Base-by-base conservation (phyloP, 2,888 invertebrate species). In the Onchidella celtica region DNA sequence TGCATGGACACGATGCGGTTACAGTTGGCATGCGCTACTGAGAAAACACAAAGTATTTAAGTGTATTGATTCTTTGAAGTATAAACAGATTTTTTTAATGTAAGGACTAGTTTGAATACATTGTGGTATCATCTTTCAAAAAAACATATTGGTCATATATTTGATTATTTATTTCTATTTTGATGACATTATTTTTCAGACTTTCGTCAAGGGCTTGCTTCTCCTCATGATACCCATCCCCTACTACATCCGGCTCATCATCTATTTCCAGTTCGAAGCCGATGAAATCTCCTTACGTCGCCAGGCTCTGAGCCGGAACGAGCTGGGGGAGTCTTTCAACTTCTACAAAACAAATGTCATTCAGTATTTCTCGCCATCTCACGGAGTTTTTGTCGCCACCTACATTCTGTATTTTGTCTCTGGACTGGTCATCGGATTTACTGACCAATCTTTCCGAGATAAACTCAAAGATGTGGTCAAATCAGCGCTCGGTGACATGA, bases 261-360 rank as follows among this genome's bases (percentile, higher is more conserved):
- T 92, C 66, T 92, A 90, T 85, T 92, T 92, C 81, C 84, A 82
- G 29, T 93, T 88, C 76, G 93, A 93, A 83, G 79, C 88, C 34
- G 85, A 88, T 3, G 92, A 92, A 82, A 84, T 92, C n/a, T 38
- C 63, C 6, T 11, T 24, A 40, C 83, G 92, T 21, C 83, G 87
- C 34, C 32, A 70, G 2, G 83, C 89, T 2, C 85, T 89, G 4
- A 61, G 74, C 0, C 57, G 81, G 2, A 74, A 90, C 0, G 87
- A 87, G 3, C 80, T 91, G 27, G 70, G 79, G 2, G 84, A 85
- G 38, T 66, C 68, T 1, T 90, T 88, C 75, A 86, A 88, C 83
- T 88, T 91, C 68, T 90, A 90, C 79, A 87, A 89, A 47, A 87
- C 88, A 74, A 92, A 90, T 66, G 83, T 92, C 24, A 85, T 92